Evolutionary conservation across 2,888 invertebrate species (phyloP), one percentile per base, ranked within the genome.

Genomic region (Cabera pusaria): DNA sequence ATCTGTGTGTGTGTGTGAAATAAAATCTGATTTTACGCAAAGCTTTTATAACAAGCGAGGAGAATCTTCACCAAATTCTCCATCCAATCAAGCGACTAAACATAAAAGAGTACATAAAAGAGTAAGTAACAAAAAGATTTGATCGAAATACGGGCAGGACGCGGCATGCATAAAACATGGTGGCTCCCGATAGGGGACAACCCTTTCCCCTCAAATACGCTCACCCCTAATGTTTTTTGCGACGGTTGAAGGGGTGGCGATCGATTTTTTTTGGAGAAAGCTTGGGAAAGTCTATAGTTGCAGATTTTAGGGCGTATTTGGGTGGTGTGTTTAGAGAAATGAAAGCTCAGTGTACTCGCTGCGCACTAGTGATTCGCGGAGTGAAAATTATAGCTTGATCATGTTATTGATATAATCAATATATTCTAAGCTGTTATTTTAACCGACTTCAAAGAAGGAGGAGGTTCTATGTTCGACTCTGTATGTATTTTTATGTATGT

Each of bases 151-250:
- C 56, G 61, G 64, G 60, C 61, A 53, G 57, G 52, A 73, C 77
- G 74, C 60, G 48, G 44, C 70, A 79, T 87, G 87, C 87, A 88
- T 88, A 85, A 87, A 86, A 86, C 77, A 87, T 87, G 64, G 64
- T 64, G 71, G 60, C 60, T 59, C 62, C 70, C 67, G 64, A 49
- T 54, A 52, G 48, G 54, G 59, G 40, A 44, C 61, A 75, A 82
- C 84, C 84, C 84, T 83, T 84, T 77, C 76, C 69, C 63, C 75
- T 78, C 76, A 82, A 77, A 75, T 64, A 67, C 59, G 58, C 48
- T 58, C 62, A 62, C 64, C 67, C 70, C 70, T 65, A 69, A 63
- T 44, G 44, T 41, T 85, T 86, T 87, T 85, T 85, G 78, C 64
- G 69, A 72, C 72, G 70, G 59, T 67, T 59, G 62, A 60, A 54